Evolutionary conservation across 2,113 vertebrate species (phyloP).

Genomic region (Serilophus lunatus): DNA sequence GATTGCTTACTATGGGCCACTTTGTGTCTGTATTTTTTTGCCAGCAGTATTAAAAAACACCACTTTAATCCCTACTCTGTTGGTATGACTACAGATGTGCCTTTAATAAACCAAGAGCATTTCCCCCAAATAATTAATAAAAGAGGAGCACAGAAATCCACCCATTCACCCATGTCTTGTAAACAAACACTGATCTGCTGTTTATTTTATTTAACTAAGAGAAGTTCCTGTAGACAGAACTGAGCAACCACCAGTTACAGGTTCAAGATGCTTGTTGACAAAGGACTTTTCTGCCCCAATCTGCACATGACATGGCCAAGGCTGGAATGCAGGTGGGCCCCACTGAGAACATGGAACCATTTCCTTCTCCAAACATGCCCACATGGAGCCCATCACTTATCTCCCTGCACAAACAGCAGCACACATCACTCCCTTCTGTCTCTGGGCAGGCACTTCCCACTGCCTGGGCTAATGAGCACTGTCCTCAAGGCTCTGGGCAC

Average conservation of each 20-base stretch:
- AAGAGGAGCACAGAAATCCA: not conserved
- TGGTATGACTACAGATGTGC: not conserved
- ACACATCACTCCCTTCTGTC: not conserved
- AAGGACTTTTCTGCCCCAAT: not conserved
- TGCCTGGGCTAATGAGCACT: not conserved
- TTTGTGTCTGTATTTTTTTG: not conserved
- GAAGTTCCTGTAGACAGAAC: not conserved
- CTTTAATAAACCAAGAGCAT: not conserved
- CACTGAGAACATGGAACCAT: not conserved
- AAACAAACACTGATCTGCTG: not conserved
- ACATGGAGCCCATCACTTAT: not conserved
- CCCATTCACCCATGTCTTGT: not conserved
- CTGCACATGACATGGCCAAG: fast-evolving
- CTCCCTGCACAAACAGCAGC: not conserved
- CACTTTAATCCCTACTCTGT: not conserved
- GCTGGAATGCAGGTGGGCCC: not conserved
- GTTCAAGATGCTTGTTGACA: not conserved
- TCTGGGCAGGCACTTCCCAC: not conserved
- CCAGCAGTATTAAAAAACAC: not conserved
- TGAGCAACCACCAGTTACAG: not conserved
- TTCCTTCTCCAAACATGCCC: slow-evolving; percentile 11
- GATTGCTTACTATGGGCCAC: not conserved
- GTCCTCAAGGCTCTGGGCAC: not conserved
- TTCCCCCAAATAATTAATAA: not conserved
- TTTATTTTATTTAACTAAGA: not conserved